phyloP scores from a whole-genome alignment of 2,888 invertebrate species.

The Euspilapteryx auroguttella region DNA sequence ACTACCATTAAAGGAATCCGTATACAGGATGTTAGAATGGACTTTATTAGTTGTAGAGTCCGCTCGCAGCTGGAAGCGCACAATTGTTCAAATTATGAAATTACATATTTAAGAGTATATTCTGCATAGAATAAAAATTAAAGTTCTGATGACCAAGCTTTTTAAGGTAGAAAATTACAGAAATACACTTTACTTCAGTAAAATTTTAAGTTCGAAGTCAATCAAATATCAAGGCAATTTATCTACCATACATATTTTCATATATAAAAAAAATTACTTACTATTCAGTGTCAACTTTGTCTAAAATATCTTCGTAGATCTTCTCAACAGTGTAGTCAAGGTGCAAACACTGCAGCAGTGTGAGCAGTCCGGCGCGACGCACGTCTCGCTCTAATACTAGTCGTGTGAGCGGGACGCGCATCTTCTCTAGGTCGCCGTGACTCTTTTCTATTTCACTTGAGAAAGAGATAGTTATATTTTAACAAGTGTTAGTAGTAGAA shows the following conservation, averaged over 20 bases:
- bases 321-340: slow-evolving; percentile 10
- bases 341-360: slow-evolving; percentile 25
- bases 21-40: no score
- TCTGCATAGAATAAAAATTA: no score
- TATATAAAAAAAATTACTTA: not conserved
- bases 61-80: no score
- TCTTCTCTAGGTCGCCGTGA: slow-evolving; percentile 18
- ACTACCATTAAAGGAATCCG: no score
- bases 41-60: no score
- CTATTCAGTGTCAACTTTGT: slow-evolving; percentile 8
- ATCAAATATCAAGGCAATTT: not conserved
- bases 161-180: not conserved
- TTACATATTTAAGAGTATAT: no score
- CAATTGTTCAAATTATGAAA: no score
- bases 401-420: slow-evolving; percentile 10
- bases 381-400: slow-evolving; percentile 10
- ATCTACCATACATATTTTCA: slow-evolving; percentile 1
- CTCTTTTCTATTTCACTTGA: slow-evolving; percentile 37
- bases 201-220: not conserved
- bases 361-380: slow-evolving; percentile 12
- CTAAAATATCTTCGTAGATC: slow-evolving; percentile 10
- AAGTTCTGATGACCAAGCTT: no score
- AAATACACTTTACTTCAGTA: not conserved
- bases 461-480: no score
- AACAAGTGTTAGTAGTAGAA: no score